Evolutionary conservation across 1,140 invertebrate species (phyloP).

Genomic region (Anagrus nilaparvatae): DNA sequence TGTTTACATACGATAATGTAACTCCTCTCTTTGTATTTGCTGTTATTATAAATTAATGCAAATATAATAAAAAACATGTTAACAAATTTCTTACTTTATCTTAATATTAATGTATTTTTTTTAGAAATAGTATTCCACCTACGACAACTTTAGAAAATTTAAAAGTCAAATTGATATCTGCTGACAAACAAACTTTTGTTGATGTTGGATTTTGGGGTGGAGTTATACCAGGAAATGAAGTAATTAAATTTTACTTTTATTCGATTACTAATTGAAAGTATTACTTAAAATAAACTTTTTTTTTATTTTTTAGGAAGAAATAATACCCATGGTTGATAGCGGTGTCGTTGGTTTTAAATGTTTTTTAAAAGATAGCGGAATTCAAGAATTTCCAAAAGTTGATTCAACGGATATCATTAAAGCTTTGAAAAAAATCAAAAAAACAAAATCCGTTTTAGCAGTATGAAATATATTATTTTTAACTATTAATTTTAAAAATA

Average conservation of each 20-base stretch:
- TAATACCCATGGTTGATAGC: constrained; percentile 47
- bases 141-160: constrained; percentile 54
- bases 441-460: constrained; percentile 47
- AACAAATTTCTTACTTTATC: too few relatives aligned
- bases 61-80: too few relatives aligned
- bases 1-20: too few relatives aligned
- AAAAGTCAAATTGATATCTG: constrained; percentile 47
- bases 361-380: constrained; percentile 56
- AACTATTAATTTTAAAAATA: too few relatives aligned
- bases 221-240: constrained; percentile 52
- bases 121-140: constrained; percentile 61
- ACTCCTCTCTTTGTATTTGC: too few relatives aligned
- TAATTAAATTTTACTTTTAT: constrained; percentile 24
- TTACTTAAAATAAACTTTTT: too few relatives aligned
- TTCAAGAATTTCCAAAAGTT: constrained; percentile 55
- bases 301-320: constrained; percentile 45
- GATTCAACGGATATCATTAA: constrained; percentile 43
- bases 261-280: constrained; percentile 5
- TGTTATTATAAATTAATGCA: too few relatives aligned
- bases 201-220: constrained; percentile 71
- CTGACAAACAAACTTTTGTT: constrained; percentile 50
- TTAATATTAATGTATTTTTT: too few relatives aligned
- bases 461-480: too few relatives aligned
- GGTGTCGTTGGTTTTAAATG: constrained; percentile 68
- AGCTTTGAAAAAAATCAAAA: constrained; percentile 45